phyloP scores from a whole-genome alignment of 1,140 invertebrate genomes.

The Hydropsyche tenuis region DNA sequence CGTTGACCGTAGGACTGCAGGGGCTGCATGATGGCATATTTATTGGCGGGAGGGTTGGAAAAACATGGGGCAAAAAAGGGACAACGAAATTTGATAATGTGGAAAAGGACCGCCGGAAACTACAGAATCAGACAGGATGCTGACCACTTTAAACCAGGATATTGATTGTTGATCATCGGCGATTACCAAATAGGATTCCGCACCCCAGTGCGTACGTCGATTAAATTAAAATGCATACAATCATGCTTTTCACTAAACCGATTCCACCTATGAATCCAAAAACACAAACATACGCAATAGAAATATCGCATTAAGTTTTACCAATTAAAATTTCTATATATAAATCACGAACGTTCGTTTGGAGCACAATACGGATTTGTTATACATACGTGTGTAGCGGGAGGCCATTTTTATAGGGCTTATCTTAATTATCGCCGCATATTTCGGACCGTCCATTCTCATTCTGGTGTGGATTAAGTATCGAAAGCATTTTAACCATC shows the following conservation, averaged over 20 bases:
- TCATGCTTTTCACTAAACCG: no score
- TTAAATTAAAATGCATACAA: no score
- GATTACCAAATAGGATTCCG: constrained; percentile 15
- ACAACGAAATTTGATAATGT: constrained; percentile 49
- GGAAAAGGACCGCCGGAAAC: constrained; percentile 27
- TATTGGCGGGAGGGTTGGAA: neutral
- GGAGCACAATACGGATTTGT: no score
- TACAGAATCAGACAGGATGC: constrained; percentile 43
- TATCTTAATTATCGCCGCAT: constrained; percentile 24
- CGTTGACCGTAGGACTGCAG: neutral
- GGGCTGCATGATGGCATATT: constrained; percentile 2
- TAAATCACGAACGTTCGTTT: no score
- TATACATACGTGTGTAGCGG: no score
- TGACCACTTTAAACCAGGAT: constrained; percentile 44
- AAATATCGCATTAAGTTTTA: no score
- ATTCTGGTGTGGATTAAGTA: constrained; percentile 27
- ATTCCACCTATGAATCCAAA: no score
- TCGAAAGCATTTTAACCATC: constrained; percentile 27
- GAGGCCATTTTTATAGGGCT: neutral
- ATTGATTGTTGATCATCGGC: constrained; percentile 47
- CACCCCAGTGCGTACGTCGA: no score
- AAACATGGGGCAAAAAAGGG: constrained; percentile 32
- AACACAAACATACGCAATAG: no score
- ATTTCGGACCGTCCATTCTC: constrained; percentile 12
- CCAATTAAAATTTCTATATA: no score